Evolutionary conservation across 2,888 invertebrate species (phyloP), one percentile per base, ranked within the genome.

Genomic region (Chrysotoxum bicinctum): DNA sequence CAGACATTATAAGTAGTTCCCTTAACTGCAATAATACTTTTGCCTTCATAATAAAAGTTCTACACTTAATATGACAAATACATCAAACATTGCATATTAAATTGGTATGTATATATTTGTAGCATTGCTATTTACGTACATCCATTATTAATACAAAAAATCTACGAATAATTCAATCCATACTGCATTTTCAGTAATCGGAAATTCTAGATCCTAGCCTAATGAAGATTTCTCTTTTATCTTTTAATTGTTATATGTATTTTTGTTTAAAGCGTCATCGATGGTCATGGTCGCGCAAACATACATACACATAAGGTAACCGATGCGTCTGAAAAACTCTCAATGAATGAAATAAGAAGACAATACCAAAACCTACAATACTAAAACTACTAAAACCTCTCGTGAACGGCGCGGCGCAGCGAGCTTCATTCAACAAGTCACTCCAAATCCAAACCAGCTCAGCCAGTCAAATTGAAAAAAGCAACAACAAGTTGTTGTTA

Each of bases 281-380:
- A 56, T 43, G 14, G 12, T 1, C 45, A n/a, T n/a, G n/a, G n/a
- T n/a, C n/a, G n/a, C n/a, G n/a, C n/a, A 68, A 62, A 9, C 10
- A 37, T 4, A 37, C 37, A 14, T 37, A 14, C 14, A 3, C 4
- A 37, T 14, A 3, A 37, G 37, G 37, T 14, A 21, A 48, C 2
- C 48, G 12, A 1, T 50, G 14, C 23, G 12, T 2, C 8, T 50
- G 1, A 69, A 50, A 76, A 66, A 40, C 4, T 43, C 40, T 77
- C 70, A 82, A 72, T 82, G 77, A 82, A 72, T 72, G 64, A 23
- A 76, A 72, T 76, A 54, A 69, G 45, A 62, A 40, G 21, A 43
- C 60, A 62, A 54, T 70, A 62, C 37, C 21, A 32, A 60, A 52
- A 23, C 40, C 9, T 16, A 43, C 40, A 16, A 26, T 26, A 2